Evolutionary conservation across 2,113 vertebrate genomes (phyloP), one percentile per base, ranked within the genome.

Genomic region (Hirundichthys speculiger): DNA sequence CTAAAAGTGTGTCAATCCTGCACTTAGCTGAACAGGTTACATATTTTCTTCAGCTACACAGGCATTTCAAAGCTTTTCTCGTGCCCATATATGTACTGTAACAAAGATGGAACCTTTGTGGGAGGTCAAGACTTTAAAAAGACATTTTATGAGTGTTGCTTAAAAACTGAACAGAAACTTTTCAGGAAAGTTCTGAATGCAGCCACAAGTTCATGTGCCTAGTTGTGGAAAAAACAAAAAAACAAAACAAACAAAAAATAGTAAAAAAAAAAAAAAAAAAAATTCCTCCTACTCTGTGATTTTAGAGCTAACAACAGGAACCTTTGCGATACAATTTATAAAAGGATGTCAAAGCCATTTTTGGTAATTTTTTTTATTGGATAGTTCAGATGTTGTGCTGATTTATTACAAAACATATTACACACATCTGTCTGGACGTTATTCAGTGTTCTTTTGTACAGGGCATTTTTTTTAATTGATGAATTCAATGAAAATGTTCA

Each of bases 321-420:
- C 79, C 64, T 90, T 91, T 89, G 73, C 51, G 82, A 90, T 88
- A 88, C 84, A 71, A 70, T 92, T 92, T 91, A 75, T 92, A 92
- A 86, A 88, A 91, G 91, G 91, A 93, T 91, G 88, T 91, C 86
- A 89, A 92, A 93, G 90, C 91, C 92, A 92, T 93, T 92, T 92
- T 92, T 90, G 89, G 88, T 90, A 90, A 41, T 15, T 84, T 91
- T 92, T 91, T 86, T 92, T 89, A 91, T 87, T 75, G 78, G 77
- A 78, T 88, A 73, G 80, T 86, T 80, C 72, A 74, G 88, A 87
- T 80, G 77, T 88, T 82, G 75, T 88, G 78, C 75, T 87, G 86
- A 91, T 90, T 91, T 90, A 91, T 88, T 89, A 84, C 87, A 69
- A 79, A 77, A 82, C 87, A 81, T 84, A 77, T 84, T 78, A 88